Evolutionary conservation across 2,888 invertebrate genomes (phyloP), one percentile per base, ranked within the genome.

Genomic region (Herminia tarsipennalis): DNA sequence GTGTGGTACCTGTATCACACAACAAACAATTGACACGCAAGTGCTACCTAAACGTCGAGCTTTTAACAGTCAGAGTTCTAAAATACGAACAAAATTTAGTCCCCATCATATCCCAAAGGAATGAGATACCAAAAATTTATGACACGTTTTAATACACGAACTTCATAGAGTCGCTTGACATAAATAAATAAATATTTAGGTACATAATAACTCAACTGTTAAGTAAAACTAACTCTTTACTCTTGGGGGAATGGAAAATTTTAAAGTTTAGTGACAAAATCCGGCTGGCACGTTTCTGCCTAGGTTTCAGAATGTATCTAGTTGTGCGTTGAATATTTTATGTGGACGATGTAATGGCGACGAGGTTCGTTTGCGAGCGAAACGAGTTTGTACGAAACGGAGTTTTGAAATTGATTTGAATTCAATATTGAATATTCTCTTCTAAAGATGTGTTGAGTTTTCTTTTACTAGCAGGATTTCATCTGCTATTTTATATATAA

Each of bases 161-260:
- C 3, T 8, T 16, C 35, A 10, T 16, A 16, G 10, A 21, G 13
- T 4, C 9, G 10, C 22, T 24, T 24, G 10, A 8, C 24, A 35
- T 35, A 6, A 35, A 35, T 35, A 10, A 16, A 24, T 35, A 9
- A 24, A 16, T n/a, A n/a, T 1, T 3, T 6, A 6, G n/a, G n/a
- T 37, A 28, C 20, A 37, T 20, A 20, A 8, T 28, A n/a, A 14
- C 9, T 28, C 20, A 28, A 20, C 25, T 27, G 24, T 17, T 5
- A 20, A 20, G 27, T 37, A 28, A 20, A 28, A 28, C 37, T 37
- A 37, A 37, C 37, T 37, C 21, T 28, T 6, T 12, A 4, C 9
- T 18, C 39, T 39, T 32, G 16, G 21, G 39, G 30, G 39, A 39
- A 24, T 17, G n/a, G 17, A n/a, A 32, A 22, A 32, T 24, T 32